Evolutionary conservation across 2,888 invertebrate genomes (phyloP).

Genomic region (Coenonympha arcania): DNA sequence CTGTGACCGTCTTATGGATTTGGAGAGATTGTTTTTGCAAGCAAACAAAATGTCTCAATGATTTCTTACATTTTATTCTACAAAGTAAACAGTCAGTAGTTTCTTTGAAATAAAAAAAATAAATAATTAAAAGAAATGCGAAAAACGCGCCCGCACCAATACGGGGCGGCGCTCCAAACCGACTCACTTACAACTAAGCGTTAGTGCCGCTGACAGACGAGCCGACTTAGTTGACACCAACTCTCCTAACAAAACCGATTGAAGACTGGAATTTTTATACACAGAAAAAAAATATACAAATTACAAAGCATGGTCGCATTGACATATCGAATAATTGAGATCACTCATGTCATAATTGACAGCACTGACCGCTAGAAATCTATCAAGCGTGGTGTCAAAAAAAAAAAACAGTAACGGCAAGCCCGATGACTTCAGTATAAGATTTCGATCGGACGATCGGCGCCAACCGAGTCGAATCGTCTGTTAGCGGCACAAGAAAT

Average conservation of each 20-base stretch:
- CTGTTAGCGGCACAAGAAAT: constrained; percentile 44
- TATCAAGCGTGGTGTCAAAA: no score
- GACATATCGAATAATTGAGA: no score
- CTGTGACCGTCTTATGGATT: not conserved
- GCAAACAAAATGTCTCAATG: constrained; percentile 41
- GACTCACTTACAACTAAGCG: constrained; percentile 54
- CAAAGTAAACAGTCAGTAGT: constrained; percentile 70
- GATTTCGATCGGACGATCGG: not conserved
- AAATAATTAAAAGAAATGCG: constrained; percentile 52
- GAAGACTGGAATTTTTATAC: no score
- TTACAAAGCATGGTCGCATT: no score
- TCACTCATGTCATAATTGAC: no score
- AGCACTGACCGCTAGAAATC: no score
- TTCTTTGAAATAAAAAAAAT: constrained; percentile 59
- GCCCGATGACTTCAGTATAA: not conserved
- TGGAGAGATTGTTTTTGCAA: constrained; percentile 11
- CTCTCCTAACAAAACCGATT: not conserved
- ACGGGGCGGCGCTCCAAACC: constrained; percentile 38
- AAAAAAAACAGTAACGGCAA: no score
- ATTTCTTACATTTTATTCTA: constrained; percentile 71
- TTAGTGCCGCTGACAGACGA: constrained; percentile 9
- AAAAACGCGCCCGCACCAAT: constrained; percentile 37
- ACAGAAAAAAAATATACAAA: no score
- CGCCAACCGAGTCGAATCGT: not conserved
- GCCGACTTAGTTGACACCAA: not conserved